Conservation (phyloP, 1,140 invertebrate genomes). For the Andrena cerasifolii region DNA sequence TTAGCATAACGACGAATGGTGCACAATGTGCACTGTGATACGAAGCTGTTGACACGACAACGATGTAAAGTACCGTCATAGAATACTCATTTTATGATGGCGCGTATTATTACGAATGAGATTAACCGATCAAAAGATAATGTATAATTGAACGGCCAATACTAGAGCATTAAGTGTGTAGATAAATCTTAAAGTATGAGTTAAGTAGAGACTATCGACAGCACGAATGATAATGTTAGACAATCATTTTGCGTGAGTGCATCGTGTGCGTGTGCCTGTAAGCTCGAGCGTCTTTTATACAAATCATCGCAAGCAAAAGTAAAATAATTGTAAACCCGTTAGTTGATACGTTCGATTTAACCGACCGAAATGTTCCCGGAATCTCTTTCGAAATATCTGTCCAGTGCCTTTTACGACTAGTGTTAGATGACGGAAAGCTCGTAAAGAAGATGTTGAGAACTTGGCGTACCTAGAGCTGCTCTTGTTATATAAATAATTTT, state of each 20-base stretch:
- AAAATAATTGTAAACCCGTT: conserved; percentile 16
- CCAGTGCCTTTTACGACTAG: conserved; percentile 43
- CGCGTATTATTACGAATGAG: conserved; percentile 32
- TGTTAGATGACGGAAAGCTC: conserved; percentile 40
- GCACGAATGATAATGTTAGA: conserved; percentile 23
- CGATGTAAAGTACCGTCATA: not conserved
- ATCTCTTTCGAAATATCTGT: conserved; percentile 2
- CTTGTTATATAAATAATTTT: conserved; percentile 78
- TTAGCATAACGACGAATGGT: conserved; percentile 54
- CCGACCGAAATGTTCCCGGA: conserved; percentile 16
- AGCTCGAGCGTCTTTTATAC: conserved; percentile 15
- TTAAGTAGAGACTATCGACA: conserved; percentile 15
- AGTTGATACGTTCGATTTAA: conserved; percentile 14
- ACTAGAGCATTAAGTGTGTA: conserved; percentile 75
- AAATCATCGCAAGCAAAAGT: conserved; percentile 27
- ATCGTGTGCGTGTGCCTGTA: conserved; percentile 10
- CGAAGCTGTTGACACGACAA: not conserved
- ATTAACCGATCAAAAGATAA: conserved; percentile 46
- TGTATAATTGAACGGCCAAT: conserved; percentile 67
- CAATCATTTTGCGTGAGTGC: conserved; percentile 3
- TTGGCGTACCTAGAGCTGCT: conserved; percentile 70
- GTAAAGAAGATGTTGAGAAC: conserved; percentile 17
- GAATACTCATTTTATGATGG: not conserved
- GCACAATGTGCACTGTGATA: conserved; percentile 78
- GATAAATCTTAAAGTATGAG: conserved; percentile 61